These are phyloP conservation scores for Andrena hattorfiana DNA, from an alignment of 2,888 invertebrate genomes.

Conservation along the genomic window DNA sequence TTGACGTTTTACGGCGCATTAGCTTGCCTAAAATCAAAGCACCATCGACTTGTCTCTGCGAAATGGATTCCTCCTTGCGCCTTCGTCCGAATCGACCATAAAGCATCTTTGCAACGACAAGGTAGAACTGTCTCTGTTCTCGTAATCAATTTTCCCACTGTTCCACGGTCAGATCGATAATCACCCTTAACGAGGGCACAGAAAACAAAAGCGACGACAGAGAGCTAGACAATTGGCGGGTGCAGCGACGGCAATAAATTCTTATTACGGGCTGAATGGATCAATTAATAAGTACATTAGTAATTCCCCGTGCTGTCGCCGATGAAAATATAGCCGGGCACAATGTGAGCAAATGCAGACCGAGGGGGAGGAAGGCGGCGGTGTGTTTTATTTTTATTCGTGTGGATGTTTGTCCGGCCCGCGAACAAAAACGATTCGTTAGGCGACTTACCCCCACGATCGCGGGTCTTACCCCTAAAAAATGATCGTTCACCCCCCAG, in stretches of 20 bases:
- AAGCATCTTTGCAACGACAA: too few species aligned
- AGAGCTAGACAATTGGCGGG: conserved; percentile 14
- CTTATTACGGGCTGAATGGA: conserved; percentile 23
- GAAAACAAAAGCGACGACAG: background rate
- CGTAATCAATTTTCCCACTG: too few species aligned
- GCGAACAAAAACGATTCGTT: conserved; percentile 74
- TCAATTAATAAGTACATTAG: conserved; percentile 48
- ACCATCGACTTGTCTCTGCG: conserved; percentile 2
- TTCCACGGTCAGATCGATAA: background rate
- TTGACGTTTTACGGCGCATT: conserved; percentile 65
- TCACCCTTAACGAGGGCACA: background rate
- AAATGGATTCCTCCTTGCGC: background rate
- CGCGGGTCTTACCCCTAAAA: conserved; percentile 79
- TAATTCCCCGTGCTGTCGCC: conserved; percentile 15
- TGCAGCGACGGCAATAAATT: conserved; percentile 44
- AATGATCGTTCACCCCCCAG: conserved; percentile 81
- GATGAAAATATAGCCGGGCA: conserved; percentile 23
- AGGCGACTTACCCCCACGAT: conserved; percentile 70
- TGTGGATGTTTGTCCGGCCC: conserved; percentile 60
- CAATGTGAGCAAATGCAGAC: conserved; percentile 39
- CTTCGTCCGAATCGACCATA: background rate
- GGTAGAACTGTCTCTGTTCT: too few species aligned
- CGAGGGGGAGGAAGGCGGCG: conserved; percentile 19
- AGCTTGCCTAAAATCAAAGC: conserved; percentile 55
- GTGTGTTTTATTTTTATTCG: conserved; percentile 54